Evolutionary conservation across 37 sponge, comb jelly and placozoan genomes (phyloP), one percentile per base, ranked within the genome.

Genomic region (Beroe ovata): DNA sequence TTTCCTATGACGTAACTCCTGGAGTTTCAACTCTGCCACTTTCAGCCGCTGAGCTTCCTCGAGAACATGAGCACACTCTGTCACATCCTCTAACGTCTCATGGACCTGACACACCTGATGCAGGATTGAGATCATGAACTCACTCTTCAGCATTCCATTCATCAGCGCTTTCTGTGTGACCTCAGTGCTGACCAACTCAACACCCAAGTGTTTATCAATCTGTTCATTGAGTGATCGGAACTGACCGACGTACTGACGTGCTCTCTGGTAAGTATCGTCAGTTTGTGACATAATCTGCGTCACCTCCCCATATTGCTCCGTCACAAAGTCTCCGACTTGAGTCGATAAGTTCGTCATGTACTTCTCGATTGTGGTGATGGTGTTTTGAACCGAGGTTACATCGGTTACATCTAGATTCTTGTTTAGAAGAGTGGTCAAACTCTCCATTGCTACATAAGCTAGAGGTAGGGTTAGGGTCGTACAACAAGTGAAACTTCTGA

Each of bases 131-230:
- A 77, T 77, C 84, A 77, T 77, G 22, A 35, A 77, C 47, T 77
- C 84, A 77, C 47, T 77, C 84, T 77, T 39, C 84, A 77, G 21
- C 84, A 77, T 77, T 0, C 84, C 33, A 23, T 77, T 77, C 84
- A 77, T 77, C 41, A 77, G 84, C 8, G 84, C 84, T 23, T 77
- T 77, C 28, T 77, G 84, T 19, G 84, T 77, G 47, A 42, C 84
- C 47, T 77, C 84, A 1, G 84, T 77, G 47, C 84, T 77, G 26
- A 77, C 84, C 0, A 77, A 20, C 21, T 39, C 54, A 23, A 77
- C 54, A 25, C 41, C 84, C 2, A 77, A 20, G 28, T 77, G 36
- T n/a, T 42, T 39, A 4, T 28, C 23, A 1, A 77, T 42, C 28
- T 77, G 84, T n/a, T 14, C 11, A 4, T 77, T 39, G 8, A 77